Conservation (phyloP, 2,888 invertebrate species). For the Tridacna crocea region DNA sequence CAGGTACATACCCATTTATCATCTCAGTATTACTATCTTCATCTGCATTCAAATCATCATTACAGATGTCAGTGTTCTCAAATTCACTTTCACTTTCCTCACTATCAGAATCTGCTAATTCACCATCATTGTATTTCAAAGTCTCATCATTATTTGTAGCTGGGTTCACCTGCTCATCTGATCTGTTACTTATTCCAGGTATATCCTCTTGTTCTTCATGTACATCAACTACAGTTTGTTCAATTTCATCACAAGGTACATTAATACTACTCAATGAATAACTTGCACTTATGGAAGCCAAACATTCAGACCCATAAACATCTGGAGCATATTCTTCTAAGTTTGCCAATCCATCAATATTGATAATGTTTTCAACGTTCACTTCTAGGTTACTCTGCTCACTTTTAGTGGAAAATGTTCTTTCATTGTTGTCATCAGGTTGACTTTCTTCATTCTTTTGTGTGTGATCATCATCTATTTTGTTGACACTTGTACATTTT, state of each 20-base stretch:
- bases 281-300: constrained; percentile 16
- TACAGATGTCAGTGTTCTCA: constrained; percentile 7
- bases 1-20: neutral
- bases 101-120: neutral
- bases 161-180: neutral
- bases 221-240: constrained; percentile 7
- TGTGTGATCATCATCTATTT: too few relatives aligned
- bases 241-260: neutral
- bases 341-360: neutral
- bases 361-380: neutral
- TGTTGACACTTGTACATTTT: too few relatives aligned
- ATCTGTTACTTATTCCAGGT: too few relatives aligned
- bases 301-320: constrained; percentile 20
- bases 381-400: neutral
- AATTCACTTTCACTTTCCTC: constrained; percentile 19
- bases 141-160: neutral
- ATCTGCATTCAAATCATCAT: constrained; percentile 8
- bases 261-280: constrained; percentile 16
- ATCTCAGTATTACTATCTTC: neutral
- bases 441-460: neutral
- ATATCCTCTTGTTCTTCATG: neutral
- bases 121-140: neutral
- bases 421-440: neutral
- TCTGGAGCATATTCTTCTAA: constrained; percentile 15
- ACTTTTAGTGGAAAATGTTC: neutral